Percentiles rank a stretch among this genome's conserved stretches.
These are phyloP conservation scores for Axea sp. DNA, from an alignment of 2,888 invertebrate genomes.

Conservation along the genomic window DNA sequence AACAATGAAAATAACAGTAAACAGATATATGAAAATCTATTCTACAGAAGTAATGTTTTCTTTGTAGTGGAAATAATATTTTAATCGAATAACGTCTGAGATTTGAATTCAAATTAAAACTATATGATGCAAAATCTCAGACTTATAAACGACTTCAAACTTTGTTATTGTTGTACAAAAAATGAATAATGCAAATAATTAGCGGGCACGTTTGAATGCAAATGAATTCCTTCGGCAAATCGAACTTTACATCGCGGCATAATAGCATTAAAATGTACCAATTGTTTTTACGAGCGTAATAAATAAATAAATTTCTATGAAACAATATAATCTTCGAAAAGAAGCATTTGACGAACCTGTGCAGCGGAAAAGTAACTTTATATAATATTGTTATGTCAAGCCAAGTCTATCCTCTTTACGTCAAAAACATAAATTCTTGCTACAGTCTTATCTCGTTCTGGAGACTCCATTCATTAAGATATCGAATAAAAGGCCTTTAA, in stretches of 20 bases:
- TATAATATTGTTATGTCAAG: conserved; percentile 57
- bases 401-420: conserved; percentile 55
- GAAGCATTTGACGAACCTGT: conserved; percentile 39
- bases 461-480: conserved; percentile 58
- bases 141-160: conserved; percentile 10
- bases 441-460: conserved; percentile 52
- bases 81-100: too few relatives aligned
- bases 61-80: too few relatives aligned
- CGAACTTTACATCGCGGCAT: conserved; percentile 25
- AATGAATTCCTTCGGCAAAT: conserved; percentile 25
- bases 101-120: too few relatives aligned
- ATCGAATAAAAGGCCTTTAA: conserved; percentile 62
- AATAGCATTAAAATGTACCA: conserved; percentile 23
- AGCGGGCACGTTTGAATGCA: conserved; percentile 29
- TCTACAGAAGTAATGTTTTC: too few relatives aligned
- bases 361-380: conserved; percentile 48
- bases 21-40: too few relatives aligned
- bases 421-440: conserved; percentile 56
- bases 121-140: too few relatives aligned
- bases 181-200: conserved; percentile 23
- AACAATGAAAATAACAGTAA: too few relatives aligned
- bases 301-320: conserved; percentile 39
- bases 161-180: conserved; percentile 10
- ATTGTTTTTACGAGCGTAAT: conserved; percentile 37
- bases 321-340: conserved; percentile 45